phyloP scores from a whole-genome alignment of 92 coral and sea anemone species.

The Zoanthus sociatus region DNA sequence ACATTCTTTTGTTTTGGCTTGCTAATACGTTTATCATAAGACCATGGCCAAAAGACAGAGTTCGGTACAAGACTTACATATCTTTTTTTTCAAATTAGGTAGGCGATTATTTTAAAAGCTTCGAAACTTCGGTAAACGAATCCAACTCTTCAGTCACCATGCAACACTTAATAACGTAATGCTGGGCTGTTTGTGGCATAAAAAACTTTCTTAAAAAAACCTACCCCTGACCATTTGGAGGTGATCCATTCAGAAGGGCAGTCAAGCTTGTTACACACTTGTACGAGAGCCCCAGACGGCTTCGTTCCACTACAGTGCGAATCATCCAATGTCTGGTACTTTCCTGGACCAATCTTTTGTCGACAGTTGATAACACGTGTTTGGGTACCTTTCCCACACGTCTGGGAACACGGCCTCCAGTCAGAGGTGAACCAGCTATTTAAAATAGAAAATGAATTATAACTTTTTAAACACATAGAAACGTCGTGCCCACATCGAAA shows the following conservation, averaged over 20 bases:
- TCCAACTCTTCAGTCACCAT: too few species aligned
- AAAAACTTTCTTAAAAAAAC: neutral
- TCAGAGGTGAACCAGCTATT: constrained; percentile 82
- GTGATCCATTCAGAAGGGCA: constrained; percentile 89
- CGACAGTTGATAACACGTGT: constrained; percentile 79
- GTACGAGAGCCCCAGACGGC: constrained; percentile 60
- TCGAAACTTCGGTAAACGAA: too few species aligned
- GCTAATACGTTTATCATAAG: too few species aligned
- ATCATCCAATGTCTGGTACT: constrained; percentile 63
- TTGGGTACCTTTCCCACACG: constrained; percentile 91
- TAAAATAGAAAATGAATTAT: neutral
- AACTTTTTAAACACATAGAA: neutral
- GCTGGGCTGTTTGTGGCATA: too few species aligned
- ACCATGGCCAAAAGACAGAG: too few species aligned
- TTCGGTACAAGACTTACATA: too few species aligned
- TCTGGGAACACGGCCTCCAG: constrained; percentile 93
- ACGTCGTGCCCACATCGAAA: neutral
- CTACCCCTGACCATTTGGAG: constrained; percentile 83
- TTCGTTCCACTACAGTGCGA: constrained; percentile 56
- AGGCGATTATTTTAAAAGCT: too few species aligned
- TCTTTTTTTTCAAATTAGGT: too few species aligned
- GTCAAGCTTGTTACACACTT: constrained; percentile 80
- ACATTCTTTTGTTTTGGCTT: too few species aligned
- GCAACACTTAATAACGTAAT: too few species aligned
- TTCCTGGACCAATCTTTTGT: constrained; percentile 64